Evolutionary conservation across 2,888 invertebrate genomes (phyloP).

Genomic region (Operophtera brumata): DNA sequence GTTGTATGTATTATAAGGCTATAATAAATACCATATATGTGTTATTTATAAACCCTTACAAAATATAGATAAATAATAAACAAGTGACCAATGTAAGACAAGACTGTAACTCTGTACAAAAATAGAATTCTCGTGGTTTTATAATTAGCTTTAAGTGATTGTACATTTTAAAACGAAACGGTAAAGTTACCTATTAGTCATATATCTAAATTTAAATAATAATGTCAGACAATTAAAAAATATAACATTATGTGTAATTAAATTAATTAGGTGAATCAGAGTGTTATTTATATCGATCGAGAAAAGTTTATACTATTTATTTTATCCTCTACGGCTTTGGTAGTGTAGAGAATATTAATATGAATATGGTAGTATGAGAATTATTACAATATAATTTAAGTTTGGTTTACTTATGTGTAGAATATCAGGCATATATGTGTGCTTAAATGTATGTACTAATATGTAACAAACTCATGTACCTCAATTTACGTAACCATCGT

Average conservation of each 20-base stretch:
- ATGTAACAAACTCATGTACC: slow-evolving; percentile 12
- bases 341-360: no score
- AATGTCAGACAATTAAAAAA: slow-evolving; percentile 15
- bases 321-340: slow-evolving; percentile 26
- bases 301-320: slow-evolving; percentile 41
- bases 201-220: slow-evolving; percentile 12
- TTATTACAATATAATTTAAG: slow-evolving; percentile 9
- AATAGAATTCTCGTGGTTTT: slow-evolving; percentile 31
- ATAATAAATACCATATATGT: background rate
- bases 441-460: slow-evolving; percentile 10
- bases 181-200: slow-evolving; percentile 74
- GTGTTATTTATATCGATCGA: slow-evolving; percentile 62
- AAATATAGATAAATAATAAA: slow-evolving; percentile 33
- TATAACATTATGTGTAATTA: slow-evolving; percentile 19
- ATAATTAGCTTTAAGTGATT: slow-evolving; percentile 31
- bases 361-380: slow-evolving; percentile 2
- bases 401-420: slow-evolving; percentile 16
- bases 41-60: background rate
- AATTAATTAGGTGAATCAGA: slow-evolving; percentile 46
- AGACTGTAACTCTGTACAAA: slow-evolving; percentile 76
- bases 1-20: background rate
- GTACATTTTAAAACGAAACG: slow-evolving; percentile 56
- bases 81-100: slow-evolving; percentile 72
- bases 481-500: slow-evolving; percentile 16
- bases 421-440: slow-evolving; percentile 11